These are phyloP conservation scores for Sialia sialis DNA, from an alignment of 2,113 vertebrate genomes.

Conservation along the genomic window DNA sequence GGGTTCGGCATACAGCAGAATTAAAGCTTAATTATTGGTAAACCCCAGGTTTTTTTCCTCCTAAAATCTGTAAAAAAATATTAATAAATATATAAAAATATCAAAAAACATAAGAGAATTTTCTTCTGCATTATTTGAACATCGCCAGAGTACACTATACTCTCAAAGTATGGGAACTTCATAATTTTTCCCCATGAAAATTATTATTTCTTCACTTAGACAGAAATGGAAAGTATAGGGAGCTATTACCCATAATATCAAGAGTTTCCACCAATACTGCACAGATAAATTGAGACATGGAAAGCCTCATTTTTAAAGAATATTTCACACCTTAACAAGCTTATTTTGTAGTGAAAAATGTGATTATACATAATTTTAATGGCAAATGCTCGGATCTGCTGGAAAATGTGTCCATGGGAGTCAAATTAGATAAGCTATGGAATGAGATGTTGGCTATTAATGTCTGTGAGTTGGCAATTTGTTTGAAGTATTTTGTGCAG, in stretches of 20 bases:
- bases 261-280: background rate
- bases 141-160: background rate
- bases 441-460: background rate
- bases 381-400: background rate
- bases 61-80: background rate
- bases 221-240: background rate
- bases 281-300: background rate
- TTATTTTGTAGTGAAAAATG: background rate
- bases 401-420: background rate
- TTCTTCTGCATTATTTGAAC: background rate
- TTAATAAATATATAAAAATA: background rate
- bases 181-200: background rate
- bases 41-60: rapidly evolving
- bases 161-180: background rate
- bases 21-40: background rate
- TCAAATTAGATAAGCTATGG: background rate
- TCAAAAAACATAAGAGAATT: background rate
- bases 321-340: background rate
- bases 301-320: background rate
- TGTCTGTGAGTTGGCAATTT: background rate
- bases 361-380: background rate
- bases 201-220: background rate
- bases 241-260: background rate
- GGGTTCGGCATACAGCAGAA: background rate
- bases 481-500: background rate